Conservation (phyloP, 2,888 invertebrate species). For the Petrolisthes cinctipes region DNA sequence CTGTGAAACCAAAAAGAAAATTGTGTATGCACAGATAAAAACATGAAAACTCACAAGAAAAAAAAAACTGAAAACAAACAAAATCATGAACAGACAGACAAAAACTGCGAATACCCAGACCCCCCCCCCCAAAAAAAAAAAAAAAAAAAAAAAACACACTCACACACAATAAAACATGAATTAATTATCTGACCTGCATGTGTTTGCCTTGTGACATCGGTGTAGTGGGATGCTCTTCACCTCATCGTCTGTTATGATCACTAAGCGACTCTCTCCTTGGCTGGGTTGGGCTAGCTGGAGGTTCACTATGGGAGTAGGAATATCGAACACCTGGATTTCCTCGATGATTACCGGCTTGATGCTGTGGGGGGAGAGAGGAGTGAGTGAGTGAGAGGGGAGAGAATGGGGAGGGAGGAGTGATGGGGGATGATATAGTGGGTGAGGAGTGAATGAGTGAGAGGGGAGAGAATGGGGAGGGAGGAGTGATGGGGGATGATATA, state of each 20-base stretch:
- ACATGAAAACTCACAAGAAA: slow-evolving; percentile 63
- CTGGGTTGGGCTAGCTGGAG: slow-evolving; percentile 69
- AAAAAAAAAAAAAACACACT: background rate
- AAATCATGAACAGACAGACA: background rate
- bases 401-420: too few species aligned
- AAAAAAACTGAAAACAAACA: slow-evolving; percentile 16
- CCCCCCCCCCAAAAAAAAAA: background rate
- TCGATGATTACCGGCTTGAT: slow-evolving; percentile 83
- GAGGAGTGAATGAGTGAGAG: too few species aligned
- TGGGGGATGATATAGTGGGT: too few species aligned
- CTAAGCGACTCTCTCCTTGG: slow-evolving; percentile 78
- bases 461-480: too few species aligned
- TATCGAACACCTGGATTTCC: slow-evolving; percentile 81
- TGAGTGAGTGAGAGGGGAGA: background rate
- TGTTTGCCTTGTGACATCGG: slow-evolving; percentile 70
- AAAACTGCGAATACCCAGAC: background rate
- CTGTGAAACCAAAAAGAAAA: too few species aligned
- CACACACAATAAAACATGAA: background rate
- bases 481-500: too few species aligned
- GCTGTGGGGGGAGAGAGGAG: slow-evolving; percentile 66
- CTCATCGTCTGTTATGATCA: slow-evolving; percentile 80
- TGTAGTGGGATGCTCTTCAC: slow-evolving; percentile 63
- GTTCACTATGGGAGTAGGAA: slow-evolving; percentile 66
- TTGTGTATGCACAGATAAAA: too few species aligned
- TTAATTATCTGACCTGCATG: slow-evolving; percentile 57